A percentile compares a stretch with the other conserved stretches of the same genome.
These are phyloP conservation scores for Acanthococcus lagerstroemiae DNA, from an alignment of 2,888 invertebrate species.

Conservation along the genomic window DNA sequence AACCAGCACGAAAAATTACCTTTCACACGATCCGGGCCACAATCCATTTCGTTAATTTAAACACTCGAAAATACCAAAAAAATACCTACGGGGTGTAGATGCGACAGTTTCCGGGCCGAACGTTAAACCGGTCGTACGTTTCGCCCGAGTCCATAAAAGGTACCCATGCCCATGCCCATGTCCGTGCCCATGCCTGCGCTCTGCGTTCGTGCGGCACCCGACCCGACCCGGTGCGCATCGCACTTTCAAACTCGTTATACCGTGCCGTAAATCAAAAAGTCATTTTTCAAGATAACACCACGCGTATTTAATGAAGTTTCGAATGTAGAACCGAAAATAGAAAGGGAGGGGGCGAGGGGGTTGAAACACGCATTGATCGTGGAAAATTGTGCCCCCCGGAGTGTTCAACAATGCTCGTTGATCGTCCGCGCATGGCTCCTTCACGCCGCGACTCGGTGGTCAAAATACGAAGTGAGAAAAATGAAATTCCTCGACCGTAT, in stretches of 20 bases:
- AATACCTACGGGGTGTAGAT: neutral
- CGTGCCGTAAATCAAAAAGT: conserved; percentile 24
- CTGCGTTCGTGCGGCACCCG: too few species aligned
- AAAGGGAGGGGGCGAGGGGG: neutral
- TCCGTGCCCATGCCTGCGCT: too few species aligned
- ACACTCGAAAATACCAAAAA: neutral
- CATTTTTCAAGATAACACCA: conserved; percentile 27
- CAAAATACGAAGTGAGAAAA: neutral
- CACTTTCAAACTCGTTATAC: conserved; percentile 14
- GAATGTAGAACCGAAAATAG: neutral
- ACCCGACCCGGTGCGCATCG: conserved; percentile 1
- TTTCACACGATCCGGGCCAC: neutral
- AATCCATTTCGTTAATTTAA: neutral
- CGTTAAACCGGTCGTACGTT: neutral
- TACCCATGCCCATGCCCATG: too few species aligned
- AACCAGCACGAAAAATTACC: too few species aligned
- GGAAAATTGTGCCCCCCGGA: conserved; percentile 17
- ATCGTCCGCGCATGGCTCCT: neutral
- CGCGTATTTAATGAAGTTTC: neutral
- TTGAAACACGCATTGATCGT: neutral
- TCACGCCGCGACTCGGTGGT: neutral
- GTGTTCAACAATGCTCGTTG: conserved; percentile 8
- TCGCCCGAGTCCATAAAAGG: neutral
- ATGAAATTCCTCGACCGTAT: neutral
- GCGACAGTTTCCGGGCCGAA: neutral